Conservation (phyloP, 2,888 invertebrate genomes). For the Emmelina monodactyla region DNA sequence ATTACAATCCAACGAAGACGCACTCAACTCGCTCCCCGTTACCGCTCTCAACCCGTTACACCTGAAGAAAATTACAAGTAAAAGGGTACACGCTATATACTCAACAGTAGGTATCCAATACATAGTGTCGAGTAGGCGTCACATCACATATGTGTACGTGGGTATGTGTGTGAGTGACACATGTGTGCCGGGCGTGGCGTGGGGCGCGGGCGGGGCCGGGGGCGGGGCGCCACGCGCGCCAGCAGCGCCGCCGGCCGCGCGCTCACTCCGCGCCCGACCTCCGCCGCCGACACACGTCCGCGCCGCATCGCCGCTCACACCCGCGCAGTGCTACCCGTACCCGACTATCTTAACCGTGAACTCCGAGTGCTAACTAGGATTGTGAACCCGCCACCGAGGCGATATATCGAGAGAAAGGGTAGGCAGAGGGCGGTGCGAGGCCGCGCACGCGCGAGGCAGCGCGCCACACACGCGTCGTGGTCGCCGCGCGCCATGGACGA, state of each 20-base stretch:
- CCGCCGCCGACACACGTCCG: constrained; percentile 45
- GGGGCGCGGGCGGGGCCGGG: constrained; percentile 21
- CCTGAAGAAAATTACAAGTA: background rate
- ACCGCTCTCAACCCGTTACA: no score
- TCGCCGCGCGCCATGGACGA: constrained; percentile 56
- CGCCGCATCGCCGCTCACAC: constrained; percentile 21
- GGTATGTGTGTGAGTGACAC: constrained; percentile 45
- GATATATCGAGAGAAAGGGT: constrained; percentile 24
- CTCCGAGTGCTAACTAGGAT: constrained; percentile 16
- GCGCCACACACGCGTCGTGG: constrained; percentile 37
- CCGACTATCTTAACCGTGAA: constrained; percentile 24
- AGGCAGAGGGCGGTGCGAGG: constrained; percentile 51
- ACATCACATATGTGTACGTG: background rate
- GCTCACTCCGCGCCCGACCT: constrained; percentile 39
- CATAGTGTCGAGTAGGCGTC: constrained; percentile 53
- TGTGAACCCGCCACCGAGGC: constrained; percentile 7
- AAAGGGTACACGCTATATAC: background rate
- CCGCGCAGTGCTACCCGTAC: constrained; percentile 15
- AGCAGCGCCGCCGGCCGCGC: constrained; percentile 30
- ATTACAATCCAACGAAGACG: background rate
- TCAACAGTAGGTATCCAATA: constrained; percentile 40
- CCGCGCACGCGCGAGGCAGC: constrained; percentile 47
- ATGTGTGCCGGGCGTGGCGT: constrained; percentile 27
- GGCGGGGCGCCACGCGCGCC: constrained; percentile 22
- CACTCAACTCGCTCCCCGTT: no score